A percentile compares a stretch with the other conserved stretches of the same genome.
These are phyloP conservation scores for Coregonus sp. DNA, from an alignment of 2,797 vertebrate genomes.

Conservation along the genomic window DNA sequence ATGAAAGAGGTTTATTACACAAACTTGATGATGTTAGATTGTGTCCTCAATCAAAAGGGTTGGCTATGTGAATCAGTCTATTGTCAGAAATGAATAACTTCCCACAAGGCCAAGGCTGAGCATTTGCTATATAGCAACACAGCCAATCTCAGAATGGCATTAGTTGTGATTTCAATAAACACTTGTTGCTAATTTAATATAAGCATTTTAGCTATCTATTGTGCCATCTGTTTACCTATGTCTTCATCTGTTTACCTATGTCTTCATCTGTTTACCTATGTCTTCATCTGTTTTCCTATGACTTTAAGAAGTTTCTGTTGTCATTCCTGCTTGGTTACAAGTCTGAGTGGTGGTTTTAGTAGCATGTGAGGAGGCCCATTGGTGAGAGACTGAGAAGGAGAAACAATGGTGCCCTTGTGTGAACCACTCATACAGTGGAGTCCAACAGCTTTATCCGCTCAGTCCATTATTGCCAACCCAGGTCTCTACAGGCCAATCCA, in stretches of 20 bases:
- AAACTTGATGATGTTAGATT: background rate
- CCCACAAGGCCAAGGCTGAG: background rate
- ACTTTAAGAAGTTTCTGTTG: background rate
- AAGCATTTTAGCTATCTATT: background rate
- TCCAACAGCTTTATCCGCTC: conserved; percentile 22
- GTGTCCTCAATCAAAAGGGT: background rate
- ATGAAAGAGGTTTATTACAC: conserved; percentile 39
- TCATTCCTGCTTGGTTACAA: background rate
- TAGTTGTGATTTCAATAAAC: background rate
- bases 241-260: too few species aligned
- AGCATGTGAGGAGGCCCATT: conserved; percentile 17
- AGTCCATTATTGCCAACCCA: background rate
- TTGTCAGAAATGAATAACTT: background rate
- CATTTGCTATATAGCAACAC: background rate
- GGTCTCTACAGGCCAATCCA: background rate
- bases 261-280: too few species aligned
- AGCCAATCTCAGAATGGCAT: background rate
- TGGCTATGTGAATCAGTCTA: background rate
- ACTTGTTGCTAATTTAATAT: too few species aligned
- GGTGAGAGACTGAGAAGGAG: conserved; percentile 12
- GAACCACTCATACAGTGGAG: conserved; percentile 33
- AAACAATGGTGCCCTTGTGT: conserved; percentile 57
- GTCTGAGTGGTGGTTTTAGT: background rate
- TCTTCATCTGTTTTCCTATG: background rate
- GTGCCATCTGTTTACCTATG: background rate